These are phyloP conservation scores for Dryadula phaetusa DNA, from an alignment of 2,888 invertebrate species.

Conservation along the genomic window DNA sequence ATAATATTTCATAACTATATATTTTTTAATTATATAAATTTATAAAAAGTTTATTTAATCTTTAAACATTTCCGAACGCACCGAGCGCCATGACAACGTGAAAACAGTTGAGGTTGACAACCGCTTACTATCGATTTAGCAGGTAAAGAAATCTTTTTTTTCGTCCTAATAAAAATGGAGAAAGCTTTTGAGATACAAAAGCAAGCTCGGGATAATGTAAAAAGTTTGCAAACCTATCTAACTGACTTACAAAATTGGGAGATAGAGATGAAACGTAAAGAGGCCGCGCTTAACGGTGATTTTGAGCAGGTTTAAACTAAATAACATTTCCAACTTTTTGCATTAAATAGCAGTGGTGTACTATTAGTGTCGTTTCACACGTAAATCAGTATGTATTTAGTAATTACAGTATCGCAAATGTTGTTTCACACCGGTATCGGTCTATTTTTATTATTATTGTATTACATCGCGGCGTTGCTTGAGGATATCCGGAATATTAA, in stretches of 20 bases:
- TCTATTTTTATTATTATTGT: slow-evolving; percentile 42
- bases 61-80: slow-evolving; percentile 41
- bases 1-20: not conserved
- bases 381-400: slow-evolving; percentile 37
- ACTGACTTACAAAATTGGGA: slow-evolving; percentile 90
- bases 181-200: slow-evolving; percentile 87
- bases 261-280: slow-evolving; percentile 89
- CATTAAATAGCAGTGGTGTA: slow-evolving; percentile 24
- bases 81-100: slow-evolving; percentile 54
- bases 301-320: slow-evolving; percentile 75
- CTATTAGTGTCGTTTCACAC: slow-evolving; percentile 39
- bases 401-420: slow-evolving; percentile 38
- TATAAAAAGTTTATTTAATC: not conserved
- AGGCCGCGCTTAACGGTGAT: slow-evolving; percentile 81
- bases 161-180: slow-evolving; percentile 72
- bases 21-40: too few species aligned
- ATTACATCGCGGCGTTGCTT: slow-evolving; percentile 41
- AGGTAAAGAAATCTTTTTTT: slow-evolving; percentile 49
- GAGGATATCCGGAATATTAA: slow-evolving; percentile 41
- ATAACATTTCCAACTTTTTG: slow-evolving; percentile 50
- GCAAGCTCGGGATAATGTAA: slow-evolving; percentile 88
- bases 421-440: slow-evolving; percentile 38
- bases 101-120: slow-evolving; percentile 50
- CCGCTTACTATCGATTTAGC: slow-evolving; percentile 49
- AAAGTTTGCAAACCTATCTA: slow-evolving; percentile 87